Base-by-base conservation (phyloP, 1,140 invertebrate species). In the Drosophila virilis region DNA sequence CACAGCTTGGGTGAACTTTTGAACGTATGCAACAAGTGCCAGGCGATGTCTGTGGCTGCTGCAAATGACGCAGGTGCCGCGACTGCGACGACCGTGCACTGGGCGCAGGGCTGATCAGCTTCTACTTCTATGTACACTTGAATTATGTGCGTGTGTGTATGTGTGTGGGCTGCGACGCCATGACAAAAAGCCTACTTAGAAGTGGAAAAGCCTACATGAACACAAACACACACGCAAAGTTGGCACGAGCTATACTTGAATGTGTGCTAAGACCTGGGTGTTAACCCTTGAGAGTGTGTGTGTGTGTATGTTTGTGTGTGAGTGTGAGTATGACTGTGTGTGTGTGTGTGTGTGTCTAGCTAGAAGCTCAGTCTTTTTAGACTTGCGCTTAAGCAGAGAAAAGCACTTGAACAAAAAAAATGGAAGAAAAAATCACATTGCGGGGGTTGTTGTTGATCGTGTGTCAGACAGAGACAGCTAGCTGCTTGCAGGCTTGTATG, bases 321-420 rank as follows among this genome's bases (percentile, higher is more conserved):
- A 50, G 42, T 50, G 28, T 68, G 17, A 17, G 0, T 17, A 17
- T 17, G 17, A 17, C 50, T 64, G 45, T 37, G 59, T 64, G 45
- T 37, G 58, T 37, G 35, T 62, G 42, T 71, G 52, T 65, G 42
- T 67, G 62, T 54, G 73, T 57, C 73, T 67, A 73, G 46, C 60
- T 88, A 77, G 83, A 88, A 88, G 80, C 83, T 88, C 69, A 73
- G 43, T 54, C 58, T 62, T 55, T 64, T 89, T 70, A 76, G 46
- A 46, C 59, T 62, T 43, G 48, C 55, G 50, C 60, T 68, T 71
- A 38, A 71, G 68, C 67, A 71, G 60, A 59, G 61, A 72, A 76
- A 76, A 76, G 68, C 67, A 76, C 67, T 74, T 70, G 66, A 57
- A 55, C 2, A 45, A 32, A 59, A 15, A 40, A 8, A 28, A 5